These are phyloP conservation scores for Paramormyrops kingsleyae DNA, from an alignment of 2,113 vertebrate species.

Conservation along the genomic window DNA sequence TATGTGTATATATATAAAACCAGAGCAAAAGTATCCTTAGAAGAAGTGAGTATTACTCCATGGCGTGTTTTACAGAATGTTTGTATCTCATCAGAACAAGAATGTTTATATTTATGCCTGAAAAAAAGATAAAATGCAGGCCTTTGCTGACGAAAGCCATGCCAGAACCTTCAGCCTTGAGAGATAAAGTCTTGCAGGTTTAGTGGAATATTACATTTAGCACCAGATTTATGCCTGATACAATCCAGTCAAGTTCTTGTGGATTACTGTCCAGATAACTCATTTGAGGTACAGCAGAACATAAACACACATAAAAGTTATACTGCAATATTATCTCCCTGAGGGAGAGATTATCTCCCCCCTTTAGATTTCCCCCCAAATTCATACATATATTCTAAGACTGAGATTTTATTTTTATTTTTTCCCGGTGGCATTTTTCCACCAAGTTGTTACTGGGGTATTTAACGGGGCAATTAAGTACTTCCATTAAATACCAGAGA, in stretches of 20 bases:
- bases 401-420: background rate
- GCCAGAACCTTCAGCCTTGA: background rate
- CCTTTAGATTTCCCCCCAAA: background rate
- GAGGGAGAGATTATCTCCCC: background rate
- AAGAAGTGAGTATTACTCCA: background rate
- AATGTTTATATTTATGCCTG: background rate
- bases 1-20: background rate
- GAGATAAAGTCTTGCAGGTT: background rate
- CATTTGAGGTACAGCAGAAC: background rate
- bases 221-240: background rate
- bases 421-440: background rate
- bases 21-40: background rate
- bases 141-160: background rate
- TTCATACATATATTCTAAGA: background rate
- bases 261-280: background rate
- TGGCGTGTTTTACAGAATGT: background rate
- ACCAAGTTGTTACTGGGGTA: background rate
- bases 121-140: background rate
- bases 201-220: background rate
- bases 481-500: background rate
- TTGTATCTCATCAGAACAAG: background rate
- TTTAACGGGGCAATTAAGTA: background rate
- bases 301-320: background rate
- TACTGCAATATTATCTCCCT: background rate
- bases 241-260: background rate